Base-by-base conservation (phyloP, 1,140 invertebrate genomes). In the Gryon sp. region DNA sequence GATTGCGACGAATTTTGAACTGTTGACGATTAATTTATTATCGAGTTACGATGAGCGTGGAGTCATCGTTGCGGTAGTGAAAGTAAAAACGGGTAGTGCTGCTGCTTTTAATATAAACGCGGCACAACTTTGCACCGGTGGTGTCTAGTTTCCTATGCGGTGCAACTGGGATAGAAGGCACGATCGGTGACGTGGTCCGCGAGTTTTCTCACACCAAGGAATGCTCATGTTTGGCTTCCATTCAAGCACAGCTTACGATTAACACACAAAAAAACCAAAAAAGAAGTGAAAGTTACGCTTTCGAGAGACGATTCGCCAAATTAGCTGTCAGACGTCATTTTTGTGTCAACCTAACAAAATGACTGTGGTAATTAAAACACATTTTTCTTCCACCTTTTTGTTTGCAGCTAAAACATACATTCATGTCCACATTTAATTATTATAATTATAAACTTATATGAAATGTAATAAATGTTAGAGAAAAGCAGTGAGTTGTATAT, bases 71-170 rank as follows among this genome's bases (percentile, higher is more conserved):
- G 57, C 72, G 55, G 28, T 52, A 74, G 81, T 81, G 79, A 82
- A 82, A 82, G 81, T 81, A 80, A 76, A n/a, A n/a, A 76, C 50
- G 57, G 57, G 57, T 57, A 63, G 55, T 62, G 57, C 57, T 62
- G 57, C 57, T 65, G 40, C 57, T 59, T 70, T 65, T 50, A 38
- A 55, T 74, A 72, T 20, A 62, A 52, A 38, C 55, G 46, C 11
- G 34, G 73, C 45, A 15, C 60, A 32, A 66, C 53, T 65, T 55
- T 43, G 60, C 63, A 62, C 63, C 55, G 26, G 52, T 32, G 73
- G 72, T 63, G 57, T 69, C 48, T 45, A 38, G 62, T 76, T 68
- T 75, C 41, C 43, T 63, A 55, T 52, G 43, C 52, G 32, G 40
- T 70, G 32, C 20, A 48, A 62, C 68, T 22, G 14, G 57, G 55